Conservation (phyloP, 2,888 invertebrate genomes). For the Deilephila porcellus region DNA sequence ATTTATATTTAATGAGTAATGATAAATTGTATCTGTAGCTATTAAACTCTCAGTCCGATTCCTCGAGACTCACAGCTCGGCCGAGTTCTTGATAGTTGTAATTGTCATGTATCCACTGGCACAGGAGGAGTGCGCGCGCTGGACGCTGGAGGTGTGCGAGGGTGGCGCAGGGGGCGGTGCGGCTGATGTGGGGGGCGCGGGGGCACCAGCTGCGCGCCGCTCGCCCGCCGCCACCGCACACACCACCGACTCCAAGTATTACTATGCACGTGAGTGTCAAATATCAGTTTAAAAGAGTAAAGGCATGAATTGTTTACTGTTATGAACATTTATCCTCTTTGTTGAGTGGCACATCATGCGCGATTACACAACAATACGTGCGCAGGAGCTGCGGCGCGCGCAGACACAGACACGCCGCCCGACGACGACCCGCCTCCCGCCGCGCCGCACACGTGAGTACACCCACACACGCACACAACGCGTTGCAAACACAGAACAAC, state of each 20-base stretch:
- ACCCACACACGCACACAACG: not conserved
- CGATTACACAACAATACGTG: not conserved
- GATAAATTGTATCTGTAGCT: no score
- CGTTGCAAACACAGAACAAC: not conserved
- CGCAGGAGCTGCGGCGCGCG: slow-evolving; percentile 32
- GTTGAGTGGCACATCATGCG: no score
- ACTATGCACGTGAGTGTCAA: not conserved
- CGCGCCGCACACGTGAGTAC: slow-evolving; percentile 30
- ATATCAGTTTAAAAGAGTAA: no score
- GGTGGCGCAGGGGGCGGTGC: slow-evolving; percentile 32
- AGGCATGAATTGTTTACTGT: no score
- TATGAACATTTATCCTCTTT: no score
- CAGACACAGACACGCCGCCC: slow-evolving; percentile 50
- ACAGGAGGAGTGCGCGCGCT: slow-evolving; percentile 69
- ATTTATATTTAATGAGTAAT: no score
- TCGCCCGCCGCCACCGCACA: not conserved
- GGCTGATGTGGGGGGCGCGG: not conserved
- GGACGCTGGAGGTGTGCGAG: slow-evolving; percentile 53
- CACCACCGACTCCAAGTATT: not conserved
- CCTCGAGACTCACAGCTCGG: no score
- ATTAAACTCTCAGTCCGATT: no score
- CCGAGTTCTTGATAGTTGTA: no score
- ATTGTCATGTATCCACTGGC: slow-evolving; percentile 34
- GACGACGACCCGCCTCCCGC: slow-evolving; percentile 43
- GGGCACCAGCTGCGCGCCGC: not conserved